Conservation (phyloP, 2,113 vertebrate species). For the Mixornis gularis region DNA sequence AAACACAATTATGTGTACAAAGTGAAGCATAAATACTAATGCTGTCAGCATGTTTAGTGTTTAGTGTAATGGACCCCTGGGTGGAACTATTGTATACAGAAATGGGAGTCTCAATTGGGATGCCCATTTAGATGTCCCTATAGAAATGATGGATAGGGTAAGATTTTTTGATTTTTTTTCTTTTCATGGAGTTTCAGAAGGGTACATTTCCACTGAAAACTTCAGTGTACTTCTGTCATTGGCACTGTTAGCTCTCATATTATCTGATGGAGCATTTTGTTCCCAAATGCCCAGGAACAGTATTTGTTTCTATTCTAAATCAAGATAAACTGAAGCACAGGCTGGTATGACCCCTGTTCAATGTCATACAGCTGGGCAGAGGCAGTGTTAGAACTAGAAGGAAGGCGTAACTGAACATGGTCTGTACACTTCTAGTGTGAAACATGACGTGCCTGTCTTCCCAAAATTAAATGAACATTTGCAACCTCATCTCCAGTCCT, state of each 20-base stretch:
- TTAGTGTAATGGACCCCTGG: not conserved
- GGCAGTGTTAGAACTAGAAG: not conserved
- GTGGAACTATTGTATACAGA: not conserved
- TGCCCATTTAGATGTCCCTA: not conserved
- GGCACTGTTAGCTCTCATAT: not conserved
- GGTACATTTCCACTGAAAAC: not conserved
- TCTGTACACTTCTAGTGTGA: not conserved
- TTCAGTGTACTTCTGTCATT: not conserved
- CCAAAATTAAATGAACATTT: not conserved
- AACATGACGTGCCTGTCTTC: not conserved
- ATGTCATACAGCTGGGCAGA: not conserved
- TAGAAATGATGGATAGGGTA: not conserved
- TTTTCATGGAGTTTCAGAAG: not conserved
- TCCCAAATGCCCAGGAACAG: not conserved
- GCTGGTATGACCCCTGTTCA: not conserved
- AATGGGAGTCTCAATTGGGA: not conserved
- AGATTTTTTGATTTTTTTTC: not conserved
- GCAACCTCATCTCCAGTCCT: not conserved
- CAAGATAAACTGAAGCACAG: not conserved
- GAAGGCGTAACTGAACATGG: not conserved
- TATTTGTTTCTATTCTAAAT: not conserved
- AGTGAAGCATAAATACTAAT: not conserved
- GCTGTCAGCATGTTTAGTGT: not conserved
- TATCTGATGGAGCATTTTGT: not conserved
- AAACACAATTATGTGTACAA: not conserved